These are phyloP conservation scores for Theodoxus fluviatilis DNA, from an alignment of 2,888 invertebrate genomes.

Conservation along the genomic window DNA sequence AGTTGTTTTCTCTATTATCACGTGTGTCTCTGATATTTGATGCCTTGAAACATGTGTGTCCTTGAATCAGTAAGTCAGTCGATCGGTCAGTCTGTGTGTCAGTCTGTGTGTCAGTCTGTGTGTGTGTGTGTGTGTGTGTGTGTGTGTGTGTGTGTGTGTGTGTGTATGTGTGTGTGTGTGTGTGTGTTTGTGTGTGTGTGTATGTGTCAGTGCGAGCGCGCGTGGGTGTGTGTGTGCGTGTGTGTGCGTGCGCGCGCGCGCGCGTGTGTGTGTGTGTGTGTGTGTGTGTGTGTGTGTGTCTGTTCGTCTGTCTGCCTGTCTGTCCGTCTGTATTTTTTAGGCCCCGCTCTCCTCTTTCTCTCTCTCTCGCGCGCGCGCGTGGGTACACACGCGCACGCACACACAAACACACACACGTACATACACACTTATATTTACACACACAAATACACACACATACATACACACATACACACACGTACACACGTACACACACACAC, in stretches of 20 bases:
- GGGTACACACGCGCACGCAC: constrained; percentile 11
- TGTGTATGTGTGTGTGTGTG: neutral
- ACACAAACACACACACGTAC: constrained; percentile 18
- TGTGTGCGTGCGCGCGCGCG: neutral
- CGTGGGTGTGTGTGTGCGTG: neutral
- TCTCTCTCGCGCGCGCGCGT: neutral
- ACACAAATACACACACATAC: neutral
- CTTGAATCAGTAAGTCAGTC: neutral
- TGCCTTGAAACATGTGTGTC: no score
- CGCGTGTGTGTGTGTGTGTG: constrained; percentile 12
- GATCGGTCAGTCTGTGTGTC: neutral
- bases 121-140: constrained; percentile 2
- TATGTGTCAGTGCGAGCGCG: neutral
- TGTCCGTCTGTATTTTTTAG: no score
- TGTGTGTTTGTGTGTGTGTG: constrained; percentile 6
- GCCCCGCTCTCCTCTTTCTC: neutral
- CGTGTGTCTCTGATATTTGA: no score
- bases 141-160: constrained; percentile 2
- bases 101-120: neutral
- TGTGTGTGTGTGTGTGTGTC: constrained; percentile 2
- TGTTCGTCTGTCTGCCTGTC: neutral
- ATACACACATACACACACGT: constrained; percentile 9
- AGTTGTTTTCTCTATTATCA: no score
- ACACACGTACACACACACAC: constrained; percentile 13
- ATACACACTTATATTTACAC: neutral